Percentiles rank a stretch among this genome's conserved stretches.
These are phyloP conservation scores for Forbesichthys agassizii DNA, from an alignment of 2,113 vertebrate genomes.

Conservation along the genomic window DNA sequence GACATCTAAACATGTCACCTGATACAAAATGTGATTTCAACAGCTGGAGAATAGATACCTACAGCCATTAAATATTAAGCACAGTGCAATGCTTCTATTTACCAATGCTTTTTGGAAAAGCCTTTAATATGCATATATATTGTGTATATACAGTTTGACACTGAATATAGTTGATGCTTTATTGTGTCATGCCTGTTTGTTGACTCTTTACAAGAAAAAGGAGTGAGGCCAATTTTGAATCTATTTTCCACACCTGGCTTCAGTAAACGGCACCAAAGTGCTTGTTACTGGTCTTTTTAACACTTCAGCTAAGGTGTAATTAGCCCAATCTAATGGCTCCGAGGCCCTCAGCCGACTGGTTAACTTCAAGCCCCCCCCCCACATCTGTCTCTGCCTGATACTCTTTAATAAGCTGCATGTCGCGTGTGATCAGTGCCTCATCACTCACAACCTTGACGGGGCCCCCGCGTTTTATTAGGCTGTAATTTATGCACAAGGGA, in stretches of 20 bases:
- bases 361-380: slow-evolving; percentile 47
- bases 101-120: too few species aligned
- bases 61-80: slow-evolving; percentile 12
- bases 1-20: slow-evolving; percentile 40
- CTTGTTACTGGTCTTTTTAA: slow-evolving; percentile 65
- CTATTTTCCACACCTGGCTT: slow-evolving; percentile 67
- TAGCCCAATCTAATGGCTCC: slow-evolving; percentile 53
- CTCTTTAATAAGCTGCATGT: slow-evolving; percentile 66
- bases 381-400: background rate
- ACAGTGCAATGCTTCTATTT: too few species aligned
- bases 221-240: slow-evolving; percentile 48
- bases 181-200: background rate
- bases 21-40: slow-evolving; percentile 43
- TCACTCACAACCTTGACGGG: slow-evolving; percentile 52
- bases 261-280: slow-evolving; percentile 54
- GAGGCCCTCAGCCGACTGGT: slow-evolving; percentile 57
- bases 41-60: slow-evolving; percentile 37
- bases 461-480: slow-evolving; percentile 35
- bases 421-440: slow-evolving; percentile 46
- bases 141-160: too few species aligned
- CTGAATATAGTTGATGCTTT: too few species aligned
- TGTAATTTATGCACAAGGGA: slow-evolving; percentile 39
- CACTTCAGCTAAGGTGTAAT: slow-evolving; percentile 64
- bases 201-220: background rate
- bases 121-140: too few species aligned